Evolutionary conservation across 2,888 invertebrate genomes (phyloP).

Genomic region (Petrophora chlorosata): DNA sequence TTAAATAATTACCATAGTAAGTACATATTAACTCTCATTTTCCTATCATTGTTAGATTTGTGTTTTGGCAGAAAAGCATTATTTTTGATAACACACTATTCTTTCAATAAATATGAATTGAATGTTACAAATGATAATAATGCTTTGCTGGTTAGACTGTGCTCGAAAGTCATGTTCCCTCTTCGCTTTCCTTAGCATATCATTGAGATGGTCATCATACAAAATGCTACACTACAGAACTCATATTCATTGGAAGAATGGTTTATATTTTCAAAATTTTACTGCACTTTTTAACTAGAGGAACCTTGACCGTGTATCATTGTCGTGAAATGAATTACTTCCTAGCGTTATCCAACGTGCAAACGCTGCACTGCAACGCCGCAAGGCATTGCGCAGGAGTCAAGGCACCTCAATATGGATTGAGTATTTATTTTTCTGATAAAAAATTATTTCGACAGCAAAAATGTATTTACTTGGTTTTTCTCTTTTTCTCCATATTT

Average conservation of each 20-base stretch:
- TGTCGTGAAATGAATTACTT: constrained; percentile 34
- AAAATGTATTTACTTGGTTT: constrained; percentile 88
- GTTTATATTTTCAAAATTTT: constrained; percentile 71
- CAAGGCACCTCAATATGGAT: constrained; percentile 78
- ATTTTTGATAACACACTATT: constrained; percentile 59
- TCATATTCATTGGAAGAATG: constrained; percentile 62
- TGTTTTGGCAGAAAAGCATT: constrained; percentile 79
- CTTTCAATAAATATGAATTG: constrained; percentile 55
- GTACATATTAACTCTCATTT: constrained; percentile 33
- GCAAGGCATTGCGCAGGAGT: constrained; percentile 47
- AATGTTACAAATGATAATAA: neutral
- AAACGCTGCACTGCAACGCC: constrained; percentile 23
- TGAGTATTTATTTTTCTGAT: constrained; percentile 79
- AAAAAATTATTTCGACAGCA: constrained; percentile 79
- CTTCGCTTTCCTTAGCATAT: constrained; percentile 5
- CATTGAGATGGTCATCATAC: constrained; percentile 4
- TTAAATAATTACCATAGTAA: constrained; percentile 36
- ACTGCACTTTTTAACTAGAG: constrained; percentile 79
- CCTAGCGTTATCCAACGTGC: constrained; percentile 20
- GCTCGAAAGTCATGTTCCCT: constrained; percentile 18
- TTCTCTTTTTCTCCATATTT: constrained; percentile 90
- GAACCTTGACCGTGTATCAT: constrained; percentile 64
- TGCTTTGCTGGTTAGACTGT: constrained; percentile 12
- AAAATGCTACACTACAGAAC: constrained; percentile 3
- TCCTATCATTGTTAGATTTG: constrained; percentile 50